Conservation (phyloP, 1,140 invertebrate genomes). For the Gonatopus flavifemur region DNA sequence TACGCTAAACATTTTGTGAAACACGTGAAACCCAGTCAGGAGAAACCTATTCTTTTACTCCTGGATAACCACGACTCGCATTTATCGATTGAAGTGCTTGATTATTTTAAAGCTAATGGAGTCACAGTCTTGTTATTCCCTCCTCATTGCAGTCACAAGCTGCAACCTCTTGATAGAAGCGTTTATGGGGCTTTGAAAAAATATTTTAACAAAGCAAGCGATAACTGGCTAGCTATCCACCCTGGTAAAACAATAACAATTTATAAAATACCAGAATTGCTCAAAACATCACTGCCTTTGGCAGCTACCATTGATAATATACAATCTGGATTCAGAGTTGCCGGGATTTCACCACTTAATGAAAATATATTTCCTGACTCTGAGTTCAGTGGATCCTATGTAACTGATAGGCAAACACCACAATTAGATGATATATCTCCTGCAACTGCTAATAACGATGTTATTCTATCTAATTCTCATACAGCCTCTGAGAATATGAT, state of each 20-base stretch:
- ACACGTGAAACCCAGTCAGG: not conserved
- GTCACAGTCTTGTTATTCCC: slow-evolving; percentile 51
- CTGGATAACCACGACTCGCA: not conserved
- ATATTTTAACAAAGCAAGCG: slow-evolving; percentile 33
- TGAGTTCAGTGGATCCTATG: not conserved
- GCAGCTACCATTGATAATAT: slow-evolving; percentile 52
- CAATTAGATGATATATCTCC: not conserved
- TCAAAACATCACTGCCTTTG: slow-evolving; percentile 42
- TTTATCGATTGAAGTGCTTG: not conserved
- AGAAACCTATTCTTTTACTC: not conserved
- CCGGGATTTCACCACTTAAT: slow-evolving; percentile 42
- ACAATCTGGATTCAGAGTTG: slow-evolving; percentile 31
- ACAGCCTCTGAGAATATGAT: too few species aligned
- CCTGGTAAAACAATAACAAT: slow-evolving; percentile 53
- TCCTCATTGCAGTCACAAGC: slow-evolving; percentile 52
- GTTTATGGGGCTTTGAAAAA: slow-evolving; percentile 54
- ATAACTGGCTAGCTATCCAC: slow-evolving; percentile 45
- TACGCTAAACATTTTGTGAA: not conserved
- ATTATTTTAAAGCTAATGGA: slow-evolving; percentile 7
- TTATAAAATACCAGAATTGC: slow-evolving; percentile 53
- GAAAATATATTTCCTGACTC: slow-evolving; percentile 7
- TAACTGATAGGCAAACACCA: not conserved
- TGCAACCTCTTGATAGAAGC: slow-evolving; percentile 55
- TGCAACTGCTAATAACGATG: not conserved
- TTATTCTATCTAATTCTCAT: too few species aligned